Evolutionary conservation across 2,888 invertebrate species (phyloP).

Genomic region (Stenchaetothrips biformis): DNA sequence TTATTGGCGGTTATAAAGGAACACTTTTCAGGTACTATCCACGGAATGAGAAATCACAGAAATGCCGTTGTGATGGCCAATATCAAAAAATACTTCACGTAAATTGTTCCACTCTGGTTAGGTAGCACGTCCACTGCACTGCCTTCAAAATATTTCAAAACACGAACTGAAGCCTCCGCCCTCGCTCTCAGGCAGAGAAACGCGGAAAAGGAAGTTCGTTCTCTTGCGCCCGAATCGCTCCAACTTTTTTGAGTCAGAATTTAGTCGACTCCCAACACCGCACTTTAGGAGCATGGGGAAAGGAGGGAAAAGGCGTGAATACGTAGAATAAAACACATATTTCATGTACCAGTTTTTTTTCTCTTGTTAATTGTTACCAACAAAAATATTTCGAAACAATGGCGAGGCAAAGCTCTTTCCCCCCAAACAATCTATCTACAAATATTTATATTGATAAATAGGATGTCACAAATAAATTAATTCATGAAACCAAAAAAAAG

Average conservation of each 20-base stretch:
- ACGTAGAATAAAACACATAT: too few species aligned
- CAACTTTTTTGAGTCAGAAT: too few species aligned
- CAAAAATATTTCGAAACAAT: too few species aligned
- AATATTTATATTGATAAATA: too few species aligned
- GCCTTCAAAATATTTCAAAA: conserved; percentile 13
- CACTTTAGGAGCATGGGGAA: too few species aligned
- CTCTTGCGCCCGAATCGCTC: neutral
- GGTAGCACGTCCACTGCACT: conserved; percentile 10
- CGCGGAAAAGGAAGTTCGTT: neutral
- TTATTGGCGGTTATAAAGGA: neutral
- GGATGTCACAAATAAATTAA: neutral
- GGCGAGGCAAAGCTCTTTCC: too few species aligned
- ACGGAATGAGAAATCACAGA: conserved; percentile 4
- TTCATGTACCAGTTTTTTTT: too few species aligned
- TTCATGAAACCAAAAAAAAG: neutral
- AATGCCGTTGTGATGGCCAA: neutral
- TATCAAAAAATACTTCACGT: conserved; percentile 14
- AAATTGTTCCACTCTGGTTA: neutral
- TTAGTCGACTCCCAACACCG: too few species aligned
- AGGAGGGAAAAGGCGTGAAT: too few species aligned
- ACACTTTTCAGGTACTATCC: neutral
- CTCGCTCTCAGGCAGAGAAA: neutral
- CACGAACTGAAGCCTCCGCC: neutral
- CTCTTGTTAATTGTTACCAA: too few species aligned
- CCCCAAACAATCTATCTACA: too few species aligned